Percentiles rank a stretch among this genome's conserved stretches.
Conservation (phyloP, 1,140 invertebrate species). For the Diorhabda sublineata region DNA sequence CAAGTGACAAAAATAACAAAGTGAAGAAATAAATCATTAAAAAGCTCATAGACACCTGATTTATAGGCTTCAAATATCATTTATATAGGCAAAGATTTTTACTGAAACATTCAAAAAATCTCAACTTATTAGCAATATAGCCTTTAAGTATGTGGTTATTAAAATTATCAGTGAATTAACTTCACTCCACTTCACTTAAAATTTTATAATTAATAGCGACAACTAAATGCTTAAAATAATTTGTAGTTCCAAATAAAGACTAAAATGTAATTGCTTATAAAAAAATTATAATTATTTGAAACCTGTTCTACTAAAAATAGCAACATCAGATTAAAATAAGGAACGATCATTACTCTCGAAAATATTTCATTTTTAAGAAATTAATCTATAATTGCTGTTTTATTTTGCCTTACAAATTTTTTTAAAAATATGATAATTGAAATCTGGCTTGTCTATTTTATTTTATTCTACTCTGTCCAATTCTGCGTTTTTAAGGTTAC, state of each 20-base stretch:
- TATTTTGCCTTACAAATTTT: background rate
- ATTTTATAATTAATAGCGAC: background rate
- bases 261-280: background rate
- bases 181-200: background rate
- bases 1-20: no score
- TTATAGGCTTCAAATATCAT: no score
- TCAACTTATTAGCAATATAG: no score
- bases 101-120: no score
- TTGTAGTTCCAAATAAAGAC: background rate
- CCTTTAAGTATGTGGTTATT: no score
- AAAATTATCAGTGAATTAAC: background rate
- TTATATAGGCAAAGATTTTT: no score
- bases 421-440: background rate
- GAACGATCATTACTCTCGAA: background rate
- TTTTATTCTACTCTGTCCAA: background rate
- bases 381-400: background rate
- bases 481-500: no score
- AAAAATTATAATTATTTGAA: background rate
- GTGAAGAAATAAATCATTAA: no score
- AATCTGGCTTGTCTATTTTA: background rate
- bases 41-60: no score
- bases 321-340: background rate
- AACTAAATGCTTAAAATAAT: background rate
- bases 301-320: background rate
- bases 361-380: background rate